Evolutionary conservation across 1,140 invertebrate species (phyloP).

Genomic region (Pseudomyrmex concolor): DNA sequence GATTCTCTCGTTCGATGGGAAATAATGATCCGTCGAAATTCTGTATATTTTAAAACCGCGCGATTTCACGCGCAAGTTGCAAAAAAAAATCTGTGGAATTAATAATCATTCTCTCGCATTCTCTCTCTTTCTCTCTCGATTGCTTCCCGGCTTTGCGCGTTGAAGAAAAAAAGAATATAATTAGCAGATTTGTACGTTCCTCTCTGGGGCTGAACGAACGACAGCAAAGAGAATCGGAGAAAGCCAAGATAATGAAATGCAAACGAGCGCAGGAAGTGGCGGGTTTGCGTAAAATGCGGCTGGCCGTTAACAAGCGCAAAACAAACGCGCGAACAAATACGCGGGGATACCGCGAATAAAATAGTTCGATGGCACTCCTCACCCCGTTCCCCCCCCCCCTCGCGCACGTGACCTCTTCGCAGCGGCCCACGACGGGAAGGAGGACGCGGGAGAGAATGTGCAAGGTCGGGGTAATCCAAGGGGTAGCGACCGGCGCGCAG

Average conservation of each 20-base stretch:
- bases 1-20: not conserved
- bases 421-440: not conserved
- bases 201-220: slow-evolving; percentile 6
- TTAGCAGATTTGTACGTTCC: slow-evolving; percentile 8
- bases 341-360: slow-evolving; percentile 69
- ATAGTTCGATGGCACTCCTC: slow-evolving; percentile 64
- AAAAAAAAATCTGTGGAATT: slow-evolving; percentile 21
- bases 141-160: slow-evolving; percentile 16
- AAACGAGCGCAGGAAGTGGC: slow-evolving; percentile 75
- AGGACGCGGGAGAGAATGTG: slow-evolving; percentile 11
- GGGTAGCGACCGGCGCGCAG: slow-evolving; percentile 20
- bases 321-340: slow-evolving; percentile 75
- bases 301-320: slow-evolving; percentile 72
- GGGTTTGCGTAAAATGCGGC: slow-evolving; percentile 66
- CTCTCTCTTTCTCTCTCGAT: not conserved
- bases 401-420: not conserved
- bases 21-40: not conserved
- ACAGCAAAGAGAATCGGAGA: slow-evolving; percentile 68
- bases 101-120: not conserved
- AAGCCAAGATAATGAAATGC: slow-evolving; percentile 80
- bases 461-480: slow-evolving; percentile 42
- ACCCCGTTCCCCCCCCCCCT: not conserved
- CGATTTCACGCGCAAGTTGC: slow-evolving; percentile 21
- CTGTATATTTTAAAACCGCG: not conserved
- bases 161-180: slow-evolving; percentile 55